Percentiles rank a stretch among this genome's conserved stretches.
Evolutionary conservation across 2,113 vertebrate genomes (phyloP).

Genomic region (Forbesichthys agassizii): DNA sequence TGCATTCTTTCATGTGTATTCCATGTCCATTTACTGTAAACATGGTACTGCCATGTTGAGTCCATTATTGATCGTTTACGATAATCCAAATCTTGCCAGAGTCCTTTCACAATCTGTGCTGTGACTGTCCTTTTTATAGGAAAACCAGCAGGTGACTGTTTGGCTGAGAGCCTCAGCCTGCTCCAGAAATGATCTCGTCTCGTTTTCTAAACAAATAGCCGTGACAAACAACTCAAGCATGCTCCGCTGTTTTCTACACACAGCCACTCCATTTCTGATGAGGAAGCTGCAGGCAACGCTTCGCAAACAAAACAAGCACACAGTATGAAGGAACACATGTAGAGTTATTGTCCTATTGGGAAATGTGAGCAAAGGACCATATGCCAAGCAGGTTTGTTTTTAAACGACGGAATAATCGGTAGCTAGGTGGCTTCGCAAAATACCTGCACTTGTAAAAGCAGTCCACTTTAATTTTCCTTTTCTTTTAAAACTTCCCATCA

Average conservation of each 20-base stretch:
- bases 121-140: constrained; percentile 1
- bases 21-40: constrained; percentile 1
- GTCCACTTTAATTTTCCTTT: constrained; percentile 7
- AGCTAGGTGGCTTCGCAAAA: too few relatives aligned
- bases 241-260: constrained; percentile 16
- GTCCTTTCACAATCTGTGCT: constrained; percentile 1
- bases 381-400: constrained; percentile 13
- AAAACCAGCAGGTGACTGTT: constrained; percentile 6
- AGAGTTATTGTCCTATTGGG: constrained; percentile 2
- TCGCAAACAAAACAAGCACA: constrained; percentile 11
- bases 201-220: constrained; percentile 22
- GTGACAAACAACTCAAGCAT: constrained; percentile 3
- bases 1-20: too few relatives aligned
- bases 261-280: not conserved
- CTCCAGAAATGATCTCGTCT: constrained; percentile 15
- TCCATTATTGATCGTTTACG: constrained; percentile 12
- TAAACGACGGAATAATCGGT: constrained; percentile 1
- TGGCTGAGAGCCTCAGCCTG: not conserved
- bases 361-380: not conserved
- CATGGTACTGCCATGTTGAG: not conserved
- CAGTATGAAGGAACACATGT: not conserved
- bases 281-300: constrained; percentile 1
- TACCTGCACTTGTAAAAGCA: too few relatives aligned
- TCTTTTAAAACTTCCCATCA: too few relatives aligned
- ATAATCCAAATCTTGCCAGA: constrained; percentile 1